Evolutionary conservation across 2,113 vertebrate species (phyloP), one percentile per base, ranked within the genome.

Genomic region (Ochotona curzoniae): DNA sequence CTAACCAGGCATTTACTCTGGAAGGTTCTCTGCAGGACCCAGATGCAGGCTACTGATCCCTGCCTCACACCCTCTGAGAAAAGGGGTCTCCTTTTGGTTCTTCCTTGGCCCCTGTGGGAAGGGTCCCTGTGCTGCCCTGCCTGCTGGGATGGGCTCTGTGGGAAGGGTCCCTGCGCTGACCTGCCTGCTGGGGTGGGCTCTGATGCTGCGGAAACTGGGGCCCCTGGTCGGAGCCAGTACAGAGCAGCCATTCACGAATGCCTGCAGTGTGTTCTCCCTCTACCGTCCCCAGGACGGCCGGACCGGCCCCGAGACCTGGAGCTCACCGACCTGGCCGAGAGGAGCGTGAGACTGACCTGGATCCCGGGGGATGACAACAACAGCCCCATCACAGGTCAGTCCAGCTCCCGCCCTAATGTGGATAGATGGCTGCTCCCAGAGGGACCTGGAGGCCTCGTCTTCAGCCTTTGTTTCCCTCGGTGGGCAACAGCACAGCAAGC

Each of bases 281-380:
- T 95, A 63, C 90, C 49, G 20, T n/a, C n/a, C n/a, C 63, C 97
- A 99, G 99, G 97, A 94, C 98, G 98, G 26, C 99, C 99, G 0
- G 99, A 99, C 84, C 97, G 96, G 30, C 99, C 99, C 7, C 98
- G 97, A 66, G 99, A 99, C 97, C 96, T 99, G 96, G 99, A 99
- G 94, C 96, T 99, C 81, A 97, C 99, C 0, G 99, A 99, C 95
- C 98, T 98, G 74, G 98, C 98, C 0, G 99, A 98, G 93, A 98
- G 99, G 93, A 99, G 98, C 0, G 98, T 99, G 95, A 94, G 97
- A 61, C 98, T 99, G 96, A 99, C 99, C 23, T 99, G 99, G 99
- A 99, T 99, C 75, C 99, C 99, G 0, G 99, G 99, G 0, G 98
- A 99, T 0, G 99, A 99, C 78, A 98, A 99, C 90, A 99, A 99